phyloP scores from a whole-genome alignment of 1,140 invertebrate species.

The Zaprionus kolodkinae region DNA sequence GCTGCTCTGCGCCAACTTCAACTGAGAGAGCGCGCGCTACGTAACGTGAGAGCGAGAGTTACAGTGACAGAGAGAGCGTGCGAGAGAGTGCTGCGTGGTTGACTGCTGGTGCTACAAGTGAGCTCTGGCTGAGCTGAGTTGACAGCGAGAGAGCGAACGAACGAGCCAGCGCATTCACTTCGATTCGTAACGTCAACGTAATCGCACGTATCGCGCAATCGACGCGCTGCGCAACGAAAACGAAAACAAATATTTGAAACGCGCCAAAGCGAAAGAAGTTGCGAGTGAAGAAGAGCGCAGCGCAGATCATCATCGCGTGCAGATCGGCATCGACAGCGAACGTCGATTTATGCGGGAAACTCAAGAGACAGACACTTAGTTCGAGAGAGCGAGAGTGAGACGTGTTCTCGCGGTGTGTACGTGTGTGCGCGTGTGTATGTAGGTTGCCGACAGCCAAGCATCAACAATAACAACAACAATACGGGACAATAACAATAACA shows the following conservation, averaged over 20 bases:
- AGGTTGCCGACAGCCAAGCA: conserved; percentile 29
- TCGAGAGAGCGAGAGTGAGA: not conserved
- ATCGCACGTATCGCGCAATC: conserved; percentile 49
- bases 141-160: not conserved
- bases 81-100: conserved; percentile 24
- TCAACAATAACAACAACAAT: conserved; percentile 48
- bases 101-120: conserved; percentile 31
- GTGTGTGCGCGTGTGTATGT: conserved; percentile 11
- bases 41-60: conserved; percentile 5
- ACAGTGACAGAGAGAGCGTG: conserved; percentile 5
- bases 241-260: conserved; percentile 29
- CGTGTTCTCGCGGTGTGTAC: not conserved
- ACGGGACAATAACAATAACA: conserved; percentile 1
- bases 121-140: conserved; percentile 22
- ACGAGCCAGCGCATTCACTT: conserved; percentile 37
- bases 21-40: conserved; percentile 26
- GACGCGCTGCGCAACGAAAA: conserved; percentile 24
- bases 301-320: conserved; percentile 10
- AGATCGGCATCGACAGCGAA: conserved; percentile 14
- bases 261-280: conserved; percentile 35
- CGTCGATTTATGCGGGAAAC: conserved; percentile 39
- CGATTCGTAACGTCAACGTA: conserved; percentile 43
- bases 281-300: not conserved
- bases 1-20: conserved; percentile 21
- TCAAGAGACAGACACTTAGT: not conserved